Percentiles rank a stretch among this genome's conserved stretches.
These are phyloP conservation scores for Thomomys bottae DNA, from an alignment of 2,113 vertebrate genomes.

Conservation along the genomic window DNA sequence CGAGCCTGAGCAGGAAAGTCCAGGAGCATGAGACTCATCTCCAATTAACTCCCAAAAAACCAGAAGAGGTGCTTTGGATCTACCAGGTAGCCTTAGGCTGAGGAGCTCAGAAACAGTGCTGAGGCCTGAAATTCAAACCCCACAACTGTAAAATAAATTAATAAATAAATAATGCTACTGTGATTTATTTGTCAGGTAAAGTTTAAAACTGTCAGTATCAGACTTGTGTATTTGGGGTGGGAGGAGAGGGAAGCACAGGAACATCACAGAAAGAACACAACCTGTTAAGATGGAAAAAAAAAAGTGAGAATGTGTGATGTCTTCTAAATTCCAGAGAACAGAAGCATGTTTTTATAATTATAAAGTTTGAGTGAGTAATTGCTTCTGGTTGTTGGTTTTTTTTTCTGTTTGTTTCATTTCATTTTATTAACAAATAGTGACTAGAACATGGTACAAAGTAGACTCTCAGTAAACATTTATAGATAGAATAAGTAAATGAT, in stretches of 20 bases:
- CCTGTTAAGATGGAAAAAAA: not conserved
- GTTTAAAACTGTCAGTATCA: slow-evolving; percentile 77
- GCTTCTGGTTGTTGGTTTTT: not conserved
- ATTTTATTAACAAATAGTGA: slow-evolving; percentile 28
- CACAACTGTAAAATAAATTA: too few relatives aligned
- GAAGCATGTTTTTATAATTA: not conserved
- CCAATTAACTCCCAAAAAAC: too few relatives aligned
- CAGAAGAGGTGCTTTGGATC: too few relatives aligned
- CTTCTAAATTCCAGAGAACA: not conserved
- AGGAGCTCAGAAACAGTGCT: too few relatives aligned
- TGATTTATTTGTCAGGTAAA: slow-evolving; percentile 71
- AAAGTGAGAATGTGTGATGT: not conserved
- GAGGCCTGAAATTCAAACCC: too few relatives aligned
- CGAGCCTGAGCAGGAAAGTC: too few relatives aligned
- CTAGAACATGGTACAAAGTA: not conserved
- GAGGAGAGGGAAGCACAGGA: slow-evolving; percentile 65
- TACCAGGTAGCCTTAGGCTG: too few relatives aligned
- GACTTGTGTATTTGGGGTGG: too few relatives aligned
- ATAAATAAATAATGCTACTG: too few relatives aligned
- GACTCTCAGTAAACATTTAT: not conserved
- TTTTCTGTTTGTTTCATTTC: slow-evolving; percentile 25
- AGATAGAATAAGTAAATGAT: not conserved
- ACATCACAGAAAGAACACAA: slow-evolving; percentile 69
- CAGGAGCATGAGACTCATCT: too few relatives aligned
- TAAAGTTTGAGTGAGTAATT: not conserved